Percentiles rank a stretch among this genome's conserved stretches.
Conservation (phyloP, 2,797 vertebrate species). For the Sebastes wilsoni region DNA sequence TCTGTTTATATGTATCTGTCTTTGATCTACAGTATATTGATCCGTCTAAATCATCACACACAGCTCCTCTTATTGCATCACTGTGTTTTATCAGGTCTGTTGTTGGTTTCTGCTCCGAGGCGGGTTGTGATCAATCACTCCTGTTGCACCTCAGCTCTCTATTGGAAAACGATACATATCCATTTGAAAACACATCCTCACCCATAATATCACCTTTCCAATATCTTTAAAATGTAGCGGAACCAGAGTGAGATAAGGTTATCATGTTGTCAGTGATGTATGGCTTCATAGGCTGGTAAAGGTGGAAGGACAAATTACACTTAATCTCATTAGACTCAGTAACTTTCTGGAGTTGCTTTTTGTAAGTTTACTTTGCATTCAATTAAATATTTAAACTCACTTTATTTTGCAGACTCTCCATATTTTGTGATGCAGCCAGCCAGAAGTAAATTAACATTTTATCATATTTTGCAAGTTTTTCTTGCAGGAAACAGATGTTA, state of each 20-base stretch:
- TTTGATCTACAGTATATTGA: background rate
- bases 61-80: background rate
- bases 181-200: slow-evolving; percentile 17
- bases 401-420: background rate
- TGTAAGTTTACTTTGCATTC: background rate
- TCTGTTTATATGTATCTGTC: background rate
- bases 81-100: background rate
- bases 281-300: background rate
- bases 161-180: slow-evolving; percentile 32
- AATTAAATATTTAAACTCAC: background rate
- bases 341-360: background rate
- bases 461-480: background rate
- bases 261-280: slow-evolving; percentile 26
- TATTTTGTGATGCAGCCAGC: background rate
- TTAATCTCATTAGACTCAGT: background rate
- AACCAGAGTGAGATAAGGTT: slow-evolving; percentile 5
- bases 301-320: slow-evolving; percentile 21
- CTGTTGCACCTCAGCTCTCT: background rate
- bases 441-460: too few relatives aligned
- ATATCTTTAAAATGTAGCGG: background rate
- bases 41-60: background rate
- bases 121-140: slow-evolving; percentile 20
- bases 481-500: background rate
- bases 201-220: slow-evolving; percentile 10
- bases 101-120: background rate